Percentiles rank a stretch among this genome's conserved stretches.
Evolutionary conservation across 2,113 vertebrate species (phyloP).

Genomic region (Phrynosoma blainvillii): DNA sequence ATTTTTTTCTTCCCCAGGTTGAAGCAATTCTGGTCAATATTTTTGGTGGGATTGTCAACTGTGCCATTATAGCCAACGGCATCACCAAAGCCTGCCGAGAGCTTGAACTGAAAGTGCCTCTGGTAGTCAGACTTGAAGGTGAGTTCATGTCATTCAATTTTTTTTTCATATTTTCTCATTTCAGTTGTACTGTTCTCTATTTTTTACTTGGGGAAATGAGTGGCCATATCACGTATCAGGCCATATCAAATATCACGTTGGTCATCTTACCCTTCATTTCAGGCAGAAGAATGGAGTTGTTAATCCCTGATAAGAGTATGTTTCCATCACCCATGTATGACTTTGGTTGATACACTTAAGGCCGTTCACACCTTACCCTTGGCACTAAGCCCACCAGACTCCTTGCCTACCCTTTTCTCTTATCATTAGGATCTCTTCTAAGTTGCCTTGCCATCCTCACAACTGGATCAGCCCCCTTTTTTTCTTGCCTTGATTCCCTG

Average conservation of each 20-base stretch:
- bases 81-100: slow-evolving; percentile 96
- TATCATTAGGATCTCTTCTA: too few relatives aligned
- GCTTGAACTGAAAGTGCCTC: slow-evolving; percentile 92
- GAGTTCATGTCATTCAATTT: slow-evolving; percentile 33
- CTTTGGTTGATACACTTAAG: not conserved
- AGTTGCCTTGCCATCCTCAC: too few relatives aligned
- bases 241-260: too few relatives aligned
- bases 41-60: slow-evolving; percentile 98
- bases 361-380: not conserved
- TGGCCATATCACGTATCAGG: too few relatives aligned
- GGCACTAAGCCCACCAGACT: not conserved
- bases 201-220: not conserved
- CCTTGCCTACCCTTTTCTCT: too few relatives aligned
- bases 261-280: too few relatives aligned
- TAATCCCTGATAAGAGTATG: not conserved
- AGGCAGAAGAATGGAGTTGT: too few relatives aligned
- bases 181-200: accelerated
- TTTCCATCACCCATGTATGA: not conserved
- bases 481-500: too few relatives aligned
- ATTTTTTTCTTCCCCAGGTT: slow-evolving; percentile 78
- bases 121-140: slow-evolving; percentile 98
- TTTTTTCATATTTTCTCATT: not conserved
- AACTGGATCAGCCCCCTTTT: too few relatives aligned
- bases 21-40: slow-evolving; percentile 98
- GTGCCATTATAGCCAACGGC: slow-evolving; percentile 96